phyloP scores from a whole-genome alignment of 2,888 invertebrate species.

The Drosophila nr. fundita region DNA sequence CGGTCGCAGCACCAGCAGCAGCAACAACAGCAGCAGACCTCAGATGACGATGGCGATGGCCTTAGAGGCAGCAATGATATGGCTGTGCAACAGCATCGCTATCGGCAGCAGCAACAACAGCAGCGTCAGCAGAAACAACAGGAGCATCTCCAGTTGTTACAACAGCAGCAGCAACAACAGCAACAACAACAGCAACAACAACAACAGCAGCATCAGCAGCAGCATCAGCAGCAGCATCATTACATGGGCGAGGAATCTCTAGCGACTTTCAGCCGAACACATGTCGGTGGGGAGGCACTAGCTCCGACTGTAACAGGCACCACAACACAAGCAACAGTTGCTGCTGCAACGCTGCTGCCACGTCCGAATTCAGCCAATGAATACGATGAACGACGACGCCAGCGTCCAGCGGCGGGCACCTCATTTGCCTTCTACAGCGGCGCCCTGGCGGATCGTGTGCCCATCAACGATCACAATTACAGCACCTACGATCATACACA shows the following conservation, averaged over 20 bases:
- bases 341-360: constrained; percentile 34
- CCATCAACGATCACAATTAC: constrained; percentile 69
- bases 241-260: constrained; percentile 29
- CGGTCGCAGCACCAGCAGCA: constrained; percentile 11
- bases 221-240: constrained; percentile 24
- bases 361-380: constrained; percentile 50
- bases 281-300: constrained; percentile 17
- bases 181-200: constrained; percentile 6
- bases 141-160: constrained; percentile 9
- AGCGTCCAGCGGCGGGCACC: constrained; percentile 57
- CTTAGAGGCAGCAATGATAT: background rate
- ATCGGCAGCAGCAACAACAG: constrained; percentile 1
- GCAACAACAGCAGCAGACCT: constrained; percentile 11
- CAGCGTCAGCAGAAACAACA: constrained; percentile 5
- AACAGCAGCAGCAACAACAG: constrained; percentile 7
- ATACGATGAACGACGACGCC: constrained; percentile 51
- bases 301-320: background rate
- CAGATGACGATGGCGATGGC: background rate
- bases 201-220: background rate
- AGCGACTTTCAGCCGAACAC: constrained; percentile 20
- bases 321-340: background rate
- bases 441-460: constrained; percentile 60
- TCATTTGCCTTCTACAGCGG: constrained; percentile 73
- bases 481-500: constrained; percentile 64
- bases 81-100: constrained; percentile 1